phyloP scores from a whole-genome alignment of 2,113 vertebrate species.

The Caranx melampygus region DNA sequence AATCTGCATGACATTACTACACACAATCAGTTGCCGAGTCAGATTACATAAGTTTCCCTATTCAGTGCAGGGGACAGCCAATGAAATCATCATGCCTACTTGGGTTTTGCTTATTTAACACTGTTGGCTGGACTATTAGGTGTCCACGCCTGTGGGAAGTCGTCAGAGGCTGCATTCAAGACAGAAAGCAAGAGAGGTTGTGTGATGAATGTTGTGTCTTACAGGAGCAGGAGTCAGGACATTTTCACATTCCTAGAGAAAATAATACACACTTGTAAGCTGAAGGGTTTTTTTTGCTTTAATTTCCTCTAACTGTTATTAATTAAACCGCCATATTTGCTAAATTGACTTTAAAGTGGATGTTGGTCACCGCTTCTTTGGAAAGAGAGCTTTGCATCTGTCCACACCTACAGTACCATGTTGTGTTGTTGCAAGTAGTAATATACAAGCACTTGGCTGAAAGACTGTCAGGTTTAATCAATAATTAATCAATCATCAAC shows the following conservation, averaged over 20 bases:
- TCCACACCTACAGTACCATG: too few species aligned
- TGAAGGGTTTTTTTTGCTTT: too few species aligned
- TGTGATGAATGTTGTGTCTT: conserved; percentile 12
- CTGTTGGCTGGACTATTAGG: conserved; percentile 13
- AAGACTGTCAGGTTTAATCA: too few species aligned
- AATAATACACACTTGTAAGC: too few species aligned
- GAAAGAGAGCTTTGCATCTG: too few species aligned
- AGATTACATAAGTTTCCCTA: conserved; percentile 25
- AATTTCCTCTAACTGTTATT: too few species aligned
- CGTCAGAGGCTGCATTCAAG: conserved; percentile 39
- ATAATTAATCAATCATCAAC: too few species aligned
- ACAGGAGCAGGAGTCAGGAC: neutral
- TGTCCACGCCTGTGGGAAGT: conserved; percentile 29
- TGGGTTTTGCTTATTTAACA: conserved; percentile 42
- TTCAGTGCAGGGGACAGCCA: conserved; percentile 22
- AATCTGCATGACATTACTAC: conserved; percentile 20
- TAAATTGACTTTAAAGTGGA: too few species aligned
- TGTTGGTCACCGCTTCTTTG: too few species aligned
- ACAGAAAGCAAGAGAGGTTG: neutral
- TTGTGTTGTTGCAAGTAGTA: too few species aligned
- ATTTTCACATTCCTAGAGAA: neutral
- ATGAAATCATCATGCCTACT: conserved; percentile 43
- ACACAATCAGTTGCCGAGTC: neutral
- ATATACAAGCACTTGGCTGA: too few species aligned
- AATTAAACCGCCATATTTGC: too few species aligned